phyloP scores from a whole-genome alignment of 2,888 invertebrate species.

The Pinctada fucata region DNA sequence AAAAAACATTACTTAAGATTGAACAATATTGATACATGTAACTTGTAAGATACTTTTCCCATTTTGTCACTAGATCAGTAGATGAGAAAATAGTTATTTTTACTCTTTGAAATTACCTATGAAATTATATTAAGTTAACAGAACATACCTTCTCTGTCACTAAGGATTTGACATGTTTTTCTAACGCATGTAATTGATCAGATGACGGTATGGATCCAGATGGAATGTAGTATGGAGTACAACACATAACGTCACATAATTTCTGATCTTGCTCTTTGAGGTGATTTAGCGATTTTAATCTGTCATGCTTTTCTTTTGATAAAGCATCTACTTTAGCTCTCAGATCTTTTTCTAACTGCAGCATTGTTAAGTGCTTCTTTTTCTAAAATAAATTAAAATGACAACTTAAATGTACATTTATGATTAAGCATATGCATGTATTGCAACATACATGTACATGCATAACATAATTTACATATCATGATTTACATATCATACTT shows the following conservation, averaged over 20 bases:
- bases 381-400: constrained; percentile 46
- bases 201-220: constrained; percentile 67
- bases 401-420: neutral
- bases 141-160: constrained; percentile 68
- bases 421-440: neutral
- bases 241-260: constrained; percentile 71
- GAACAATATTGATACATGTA: no score
- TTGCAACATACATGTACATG: neutral
- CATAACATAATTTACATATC: neutral
- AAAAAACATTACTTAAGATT: no score
- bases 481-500: neutral
- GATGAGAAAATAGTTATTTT: no score
- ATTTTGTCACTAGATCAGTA: no score
- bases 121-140: neutral
- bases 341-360: constrained; percentile 70
- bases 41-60: no score
- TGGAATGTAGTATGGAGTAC: constrained; percentile 73
- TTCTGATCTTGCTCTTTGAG: constrained; percentile 69
- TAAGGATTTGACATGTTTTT: constrained; percentile 71
- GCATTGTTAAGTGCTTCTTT: constrained; percentile 55
- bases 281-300: constrained; percentile 65
- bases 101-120: no score
- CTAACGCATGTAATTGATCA: constrained; percentile 69
- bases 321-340: constrained; percentile 63
- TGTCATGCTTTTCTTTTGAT: constrained; percentile 68